These are phyloP conservation scores for Dasyornis broadbenti DNA, from an alignment of 2,113 vertebrate genomes.

Conservation along the genomic window DNA sequence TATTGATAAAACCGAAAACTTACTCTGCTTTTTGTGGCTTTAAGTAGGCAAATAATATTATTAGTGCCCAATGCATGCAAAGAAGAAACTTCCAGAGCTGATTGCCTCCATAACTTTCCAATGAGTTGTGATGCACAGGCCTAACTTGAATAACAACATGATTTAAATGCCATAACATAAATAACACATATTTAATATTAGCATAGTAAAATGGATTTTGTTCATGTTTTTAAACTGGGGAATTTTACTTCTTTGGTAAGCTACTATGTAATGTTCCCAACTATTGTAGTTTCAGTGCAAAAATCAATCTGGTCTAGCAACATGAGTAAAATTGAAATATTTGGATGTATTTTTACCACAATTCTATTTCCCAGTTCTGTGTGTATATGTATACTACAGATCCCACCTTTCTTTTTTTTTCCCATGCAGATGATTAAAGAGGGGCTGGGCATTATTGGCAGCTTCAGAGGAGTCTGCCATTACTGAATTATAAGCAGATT, in stretches of 20 bases:
- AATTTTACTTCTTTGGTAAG: not conserved
- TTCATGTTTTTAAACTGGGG: not conserved
- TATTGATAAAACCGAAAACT: not conserved
- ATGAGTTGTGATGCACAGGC: not conserved
- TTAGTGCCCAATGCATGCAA: not conserved
- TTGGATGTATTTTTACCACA: not conserved
- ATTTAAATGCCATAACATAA: not conserved
- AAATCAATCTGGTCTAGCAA: not conserved
- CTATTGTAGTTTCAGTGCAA: not conserved
- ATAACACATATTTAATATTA: not conserved
- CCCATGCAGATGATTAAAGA: not conserved
- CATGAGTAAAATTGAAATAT: not conserved
- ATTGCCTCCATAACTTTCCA: not conserved
- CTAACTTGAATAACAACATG: not conserved
- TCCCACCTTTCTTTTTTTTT: not conserved
- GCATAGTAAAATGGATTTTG: not conserved
- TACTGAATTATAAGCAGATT: slow-evolving; percentile 53
- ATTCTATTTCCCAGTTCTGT: not conserved
- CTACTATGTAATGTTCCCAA: not conserved
- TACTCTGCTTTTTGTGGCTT: not conserved
- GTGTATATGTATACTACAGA: not conserved
- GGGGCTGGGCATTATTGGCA: not conserved
- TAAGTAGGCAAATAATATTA: not conserved
- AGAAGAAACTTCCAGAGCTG: not conserved
- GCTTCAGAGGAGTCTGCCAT: slow-evolving; percentile 36